phyloP scores from a whole-genome alignment of 2,797 vertebrate genomes.

The Enteromius afrohamiltoni region DNA sequence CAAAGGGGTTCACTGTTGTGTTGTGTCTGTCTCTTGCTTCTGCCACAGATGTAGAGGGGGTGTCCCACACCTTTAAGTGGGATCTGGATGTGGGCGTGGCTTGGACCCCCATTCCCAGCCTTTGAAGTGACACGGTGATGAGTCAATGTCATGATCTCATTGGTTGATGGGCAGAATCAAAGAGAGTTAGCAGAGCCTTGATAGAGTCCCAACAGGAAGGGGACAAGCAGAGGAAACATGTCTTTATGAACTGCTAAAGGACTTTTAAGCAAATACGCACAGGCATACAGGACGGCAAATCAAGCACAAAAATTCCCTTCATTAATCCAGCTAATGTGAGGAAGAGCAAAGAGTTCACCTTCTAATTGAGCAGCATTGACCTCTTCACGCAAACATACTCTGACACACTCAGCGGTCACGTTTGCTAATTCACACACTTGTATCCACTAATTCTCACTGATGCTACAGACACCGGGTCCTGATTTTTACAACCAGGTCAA shows the following conservation, averaged over 20 bases:
- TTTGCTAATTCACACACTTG: conserved; percentile 54
- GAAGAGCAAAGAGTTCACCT: conserved; percentile 34
- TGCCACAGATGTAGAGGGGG: conserved; percentile 61
- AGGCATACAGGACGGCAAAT: conserved; percentile 51
- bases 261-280: conserved; percentile 88
- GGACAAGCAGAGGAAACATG: conserved; percentile 81
- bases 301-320: conserved; percentile 34
- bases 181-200: conserved; percentile 93
- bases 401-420: neutral
- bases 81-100: conserved; percentile 72
- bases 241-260: conserved; percentile 91
- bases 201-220: conserved; percentile 91
- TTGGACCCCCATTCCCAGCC: conserved; percentile 74
- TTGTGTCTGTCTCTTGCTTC: conserved; percentile 50
- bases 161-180: conserved; percentile 81
- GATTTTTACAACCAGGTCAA: conserved; percentile 26
- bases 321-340: conserved; percentile 52
- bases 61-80: conserved; percentile 77
- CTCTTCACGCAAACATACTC: conserved; percentile 59
- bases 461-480: conserved; percentile 16
- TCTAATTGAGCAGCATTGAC: conserved; percentile 64
- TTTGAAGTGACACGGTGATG: conserved; percentile 83
- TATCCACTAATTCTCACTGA: conserved; percentile 45
- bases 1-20: conserved; percentile 42
- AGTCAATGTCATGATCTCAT: conserved; percentile 76